A percentile compares a stretch with the other conserved stretches of the same genome.
These are phyloP conservation scores for Denticeps clupeoides DNA, from an alignment of 2,797 vertebrate species.

Conservation along the genomic window DNA sequence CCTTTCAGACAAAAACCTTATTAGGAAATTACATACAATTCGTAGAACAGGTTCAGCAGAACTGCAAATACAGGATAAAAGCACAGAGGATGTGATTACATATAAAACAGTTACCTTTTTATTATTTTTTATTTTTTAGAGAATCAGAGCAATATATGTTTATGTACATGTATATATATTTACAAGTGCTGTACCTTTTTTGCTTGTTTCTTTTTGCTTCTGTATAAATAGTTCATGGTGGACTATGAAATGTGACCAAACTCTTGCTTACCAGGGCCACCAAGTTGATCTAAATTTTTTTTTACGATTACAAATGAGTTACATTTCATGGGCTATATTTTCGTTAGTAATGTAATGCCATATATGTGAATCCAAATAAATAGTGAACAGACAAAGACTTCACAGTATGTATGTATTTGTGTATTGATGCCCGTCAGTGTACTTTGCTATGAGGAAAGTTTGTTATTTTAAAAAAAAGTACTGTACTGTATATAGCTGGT, in stretches of 20 bases:
- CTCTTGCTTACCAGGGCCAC: slow-evolving; percentile 12
- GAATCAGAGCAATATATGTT: slow-evolving; percentile 11
- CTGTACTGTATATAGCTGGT: not conserved
- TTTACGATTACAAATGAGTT: slow-evolving; percentile 8
- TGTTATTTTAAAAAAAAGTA: not conserved
- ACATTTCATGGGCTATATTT: no score
- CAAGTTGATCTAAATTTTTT: slow-evolving; percentile 20
- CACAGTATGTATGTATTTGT: slow-evolving; percentile 2
- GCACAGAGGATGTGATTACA: slow-evolving; percentile 58
- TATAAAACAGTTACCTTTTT: slow-evolving; percentile 60
- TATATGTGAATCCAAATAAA: no score
- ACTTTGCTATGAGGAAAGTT: not conserved
- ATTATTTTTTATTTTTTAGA: no score
- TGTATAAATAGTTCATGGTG: slow-evolving; percentile 48
- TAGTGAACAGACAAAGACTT: not conserved
- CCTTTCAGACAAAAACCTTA: slow-evolving; percentile 49
- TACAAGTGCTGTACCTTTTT: slow-evolving; percentile 44
- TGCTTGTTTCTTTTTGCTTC: slow-evolving; percentile 43
- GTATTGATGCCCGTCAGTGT: not conserved
- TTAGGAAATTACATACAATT: slow-evolving; percentile 54
- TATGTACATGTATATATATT: slow-evolving; percentile 50
- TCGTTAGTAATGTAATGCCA: no score
- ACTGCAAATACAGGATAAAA: slow-evolving; percentile 55
- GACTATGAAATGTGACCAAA: not conserved
- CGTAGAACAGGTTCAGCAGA: slow-evolving; percentile 48